Conservation (phyloP, 2,888 invertebrate genomes). For the Thelaira solivaga region DNA sequence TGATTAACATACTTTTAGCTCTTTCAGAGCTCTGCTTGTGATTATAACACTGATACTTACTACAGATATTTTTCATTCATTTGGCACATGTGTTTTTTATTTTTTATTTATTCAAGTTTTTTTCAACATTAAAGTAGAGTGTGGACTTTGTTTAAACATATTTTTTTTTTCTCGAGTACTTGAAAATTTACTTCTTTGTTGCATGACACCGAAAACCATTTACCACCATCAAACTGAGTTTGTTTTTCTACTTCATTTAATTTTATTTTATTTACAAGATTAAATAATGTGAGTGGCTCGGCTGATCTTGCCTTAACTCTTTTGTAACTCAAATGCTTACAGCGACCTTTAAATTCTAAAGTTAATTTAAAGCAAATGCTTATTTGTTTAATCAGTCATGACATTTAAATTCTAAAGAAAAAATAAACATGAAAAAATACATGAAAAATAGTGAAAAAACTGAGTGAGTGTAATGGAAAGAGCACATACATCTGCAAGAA, state of each 20-base stretch:
- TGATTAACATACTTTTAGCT: too few relatives aligned
- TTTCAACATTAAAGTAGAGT: slow-evolving; percentile 40
- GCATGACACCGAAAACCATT: slow-evolving; percentile 6
- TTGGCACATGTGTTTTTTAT: neutral
- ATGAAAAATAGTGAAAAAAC: too few relatives aligned
- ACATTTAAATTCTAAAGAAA: too few relatives aligned
- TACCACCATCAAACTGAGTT: slow-evolving; percentile 10
- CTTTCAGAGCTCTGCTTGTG: too few relatives aligned
- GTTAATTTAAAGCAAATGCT: neutral
- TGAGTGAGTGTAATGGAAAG: too few relatives aligned
- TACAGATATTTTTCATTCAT: too few relatives aligned
- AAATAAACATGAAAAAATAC: too few relatives aligned
- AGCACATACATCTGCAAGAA: too few relatives aligned
- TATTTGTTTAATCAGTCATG: neutral
- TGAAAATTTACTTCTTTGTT: slow-evolving; percentile 18
- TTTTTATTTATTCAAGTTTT: slow-evolving; percentile 17
- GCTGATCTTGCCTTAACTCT: slow-evolving; percentile 25
- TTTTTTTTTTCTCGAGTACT: slow-evolving; percentile 25
- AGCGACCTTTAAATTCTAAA: slow-evolving; percentile 6
- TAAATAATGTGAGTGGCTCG: neutral
- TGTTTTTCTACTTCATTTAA: slow-evolving; percentile 7
- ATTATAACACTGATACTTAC: too few relatives aligned
- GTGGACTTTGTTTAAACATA: neutral
- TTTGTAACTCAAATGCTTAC: neutral
- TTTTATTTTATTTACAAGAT: neutral